A percentile compares a stretch with the other conserved stretches of the same genome.
These are phyloP conservation scores for Coregonus sp. DNA, from an alignment of 2,797 vertebrate species.

Conservation along the genomic window DNA sequence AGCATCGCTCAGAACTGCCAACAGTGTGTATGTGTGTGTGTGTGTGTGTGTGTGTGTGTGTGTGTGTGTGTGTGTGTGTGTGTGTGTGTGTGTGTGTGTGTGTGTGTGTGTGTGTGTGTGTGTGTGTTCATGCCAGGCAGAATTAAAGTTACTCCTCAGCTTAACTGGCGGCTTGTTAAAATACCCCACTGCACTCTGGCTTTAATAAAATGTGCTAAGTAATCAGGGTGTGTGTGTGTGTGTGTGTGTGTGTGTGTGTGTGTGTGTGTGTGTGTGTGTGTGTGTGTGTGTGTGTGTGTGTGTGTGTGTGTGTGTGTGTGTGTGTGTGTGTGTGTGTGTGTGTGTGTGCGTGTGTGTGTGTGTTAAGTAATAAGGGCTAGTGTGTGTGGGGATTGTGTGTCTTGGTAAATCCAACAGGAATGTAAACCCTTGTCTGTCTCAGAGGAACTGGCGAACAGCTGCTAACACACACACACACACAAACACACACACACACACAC, in stretches of 20 bases:
- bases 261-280: slow-evolving; percentile 9
- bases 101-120: too few species aligned
- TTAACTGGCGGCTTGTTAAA: slow-evolving; percentile 60
- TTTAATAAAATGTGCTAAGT: slow-evolving; percentile 67
- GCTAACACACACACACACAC: slow-evolving; percentile 36
- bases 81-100: slow-evolving; percentile 7
- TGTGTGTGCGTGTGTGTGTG: slow-evolving; percentile 34
- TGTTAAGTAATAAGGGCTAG: slow-evolving; percentile 71
- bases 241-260: not conserved
- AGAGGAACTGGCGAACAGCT: slow-evolving; percentile 72
- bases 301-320: slow-evolving; percentile 16
- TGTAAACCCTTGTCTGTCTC: slow-evolving; percentile 68
- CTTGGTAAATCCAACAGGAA: slow-evolving; percentile 75
- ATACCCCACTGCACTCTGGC: slow-evolving; percentile 62
- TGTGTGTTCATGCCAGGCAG: slow-evolving; percentile 1
- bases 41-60: too few species aligned
- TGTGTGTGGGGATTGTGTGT: slow-evolving; percentile 69
- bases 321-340: slow-evolving; percentile 39
- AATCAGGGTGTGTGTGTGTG: slow-evolving; percentile 38
- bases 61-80: too few species aligned
- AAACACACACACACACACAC: slow-evolving; percentile 25
- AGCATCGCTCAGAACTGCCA: slow-evolving; percentile 26
- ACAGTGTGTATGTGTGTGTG: slow-evolving; percentile 6
- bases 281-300: slow-evolving; percentile 22
- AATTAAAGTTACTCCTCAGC: slow-evolving; percentile 2